Evolutionary conservation across 1,140 invertebrate species (phyloP), one percentile per base, ranked within the genome.

Genomic region (Pseudomyrmex pallidus): DNA sequence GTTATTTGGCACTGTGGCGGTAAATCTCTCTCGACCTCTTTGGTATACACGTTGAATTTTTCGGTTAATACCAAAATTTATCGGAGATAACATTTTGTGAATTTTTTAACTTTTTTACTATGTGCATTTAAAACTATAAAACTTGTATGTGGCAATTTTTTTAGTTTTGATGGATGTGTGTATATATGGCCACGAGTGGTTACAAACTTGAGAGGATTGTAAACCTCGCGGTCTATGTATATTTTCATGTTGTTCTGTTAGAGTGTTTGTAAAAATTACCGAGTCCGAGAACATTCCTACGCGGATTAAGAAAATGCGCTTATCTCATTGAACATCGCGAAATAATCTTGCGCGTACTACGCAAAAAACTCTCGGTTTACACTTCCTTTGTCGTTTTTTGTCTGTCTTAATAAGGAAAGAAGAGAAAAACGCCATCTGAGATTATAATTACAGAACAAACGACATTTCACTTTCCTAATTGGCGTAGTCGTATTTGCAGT

Each of bases 391-490:
- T 80, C 66, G 64, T 56, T 54, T 56, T 54, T 72, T 72, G 76
- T 64, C 66, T 59, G 76, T 56, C 72, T 61, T 70, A 70, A 80
- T 70, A 72, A 80, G 54, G 54, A n/a, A 80, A 80, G 22, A 59
- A 52, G 8, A 54, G 66, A 80, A 78, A 80, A 80, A 72, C 48
- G 54, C 54, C 4, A 20, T 17, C 54, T 20, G 76, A 80, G 66
- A 80, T 80, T 80, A 35, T 35, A 80, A 80, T 80, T 80, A 80
- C 76, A 46, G 12, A 35, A 22, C 54, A 54, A 80, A 66, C 66
- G 76, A 80, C 76, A 70, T 80, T 80, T 70, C 70, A 80, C 54
- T 48, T 59, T 12, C 54, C 66, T 68, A 80, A 80, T 80, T 80
- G 76, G 66, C 76, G 44, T 46, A 54, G 66, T 35, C 64, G 64